phyloP scores from a whole-genome alignment of 1,140 invertebrate species.

The Plectrocnemia conspersa region DNA sequence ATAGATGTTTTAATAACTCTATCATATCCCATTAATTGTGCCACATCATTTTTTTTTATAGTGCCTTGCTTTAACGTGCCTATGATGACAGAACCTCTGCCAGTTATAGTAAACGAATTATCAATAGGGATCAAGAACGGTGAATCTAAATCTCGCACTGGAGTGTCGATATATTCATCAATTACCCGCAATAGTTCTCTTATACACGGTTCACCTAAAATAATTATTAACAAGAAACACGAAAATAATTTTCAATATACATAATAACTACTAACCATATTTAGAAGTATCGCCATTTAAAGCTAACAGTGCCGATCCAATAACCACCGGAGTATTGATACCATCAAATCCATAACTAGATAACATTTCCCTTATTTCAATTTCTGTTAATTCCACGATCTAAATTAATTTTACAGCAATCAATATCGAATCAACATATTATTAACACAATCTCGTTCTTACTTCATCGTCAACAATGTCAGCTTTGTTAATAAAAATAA shows the following conservation, averaged over 20 bases:
- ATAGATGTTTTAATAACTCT: constrained; percentile 64
- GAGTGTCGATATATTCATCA: constrained; percentile 73
- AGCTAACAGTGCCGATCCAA: constrained; percentile 83
- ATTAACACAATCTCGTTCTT: constrained; percentile 28
- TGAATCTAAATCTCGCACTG: constrained; percentile 64
- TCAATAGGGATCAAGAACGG: constrained; percentile 86
- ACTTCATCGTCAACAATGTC: constrained; percentile 87
- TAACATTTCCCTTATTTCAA: constrained; percentile 82
- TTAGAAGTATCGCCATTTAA: constrained; percentile 66
- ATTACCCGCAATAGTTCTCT: constrained; percentile 69
- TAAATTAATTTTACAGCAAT: constrained; percentile 38
- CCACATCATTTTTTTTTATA: constrained; percentile 65
- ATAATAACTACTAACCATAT: constrained; percentile 50
- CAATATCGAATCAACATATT: neutral
- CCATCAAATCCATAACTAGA: constrained; percentile 85
- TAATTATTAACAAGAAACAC: neutral
- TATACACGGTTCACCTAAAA: constrained; percentile 63
- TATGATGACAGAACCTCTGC: constrained; percentile 78
- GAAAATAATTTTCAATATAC: constrained; percentile 9
- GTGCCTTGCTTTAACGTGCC: constrained; percentile 74
- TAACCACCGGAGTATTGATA: constrained; percentile 68
- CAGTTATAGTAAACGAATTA: constrained; percentile 72
- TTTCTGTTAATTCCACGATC: constrained; percentile 64
- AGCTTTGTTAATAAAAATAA: constrained; percentile 90
- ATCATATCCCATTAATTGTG: constrained; percentile 77